phyloP scores from a whole-genome alignment of 2,113 vertebrate genomes.

The Turdus rufiventris region DNA sequence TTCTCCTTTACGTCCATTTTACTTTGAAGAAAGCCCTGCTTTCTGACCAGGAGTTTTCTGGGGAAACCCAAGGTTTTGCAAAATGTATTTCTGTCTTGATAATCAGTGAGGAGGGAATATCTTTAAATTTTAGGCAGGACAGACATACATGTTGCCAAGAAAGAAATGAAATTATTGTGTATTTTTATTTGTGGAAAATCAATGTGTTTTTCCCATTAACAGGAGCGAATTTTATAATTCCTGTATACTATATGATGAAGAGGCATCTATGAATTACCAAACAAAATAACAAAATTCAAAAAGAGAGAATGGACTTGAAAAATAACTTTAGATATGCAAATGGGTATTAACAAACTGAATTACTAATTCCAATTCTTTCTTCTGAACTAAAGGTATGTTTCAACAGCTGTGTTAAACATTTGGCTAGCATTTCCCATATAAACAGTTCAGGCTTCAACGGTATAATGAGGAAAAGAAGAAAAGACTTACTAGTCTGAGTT shows the following conservation, averaged over 20 bases:
- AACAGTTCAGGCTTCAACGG: neutral
- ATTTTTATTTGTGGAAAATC: constrained; percentile 27
- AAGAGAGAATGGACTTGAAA: neutral
- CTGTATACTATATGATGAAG: neutral
- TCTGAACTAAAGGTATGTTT: constrained; percentile 30
- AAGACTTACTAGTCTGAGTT: neutral
- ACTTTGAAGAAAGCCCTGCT: neutral
- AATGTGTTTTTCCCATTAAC: neutral
- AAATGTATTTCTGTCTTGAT: neutral
- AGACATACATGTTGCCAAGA: neutral
- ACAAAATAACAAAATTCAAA: constrained; percentile 37
- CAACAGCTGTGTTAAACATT: constrained; percentile 36
- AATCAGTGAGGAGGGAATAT: neutral
- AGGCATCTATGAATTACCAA: neutral
- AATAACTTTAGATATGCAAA: constrained; percentile 34
- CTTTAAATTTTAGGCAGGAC: neutral
- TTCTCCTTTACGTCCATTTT: neutral
- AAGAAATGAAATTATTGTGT: neutral
- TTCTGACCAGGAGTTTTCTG: neutral
- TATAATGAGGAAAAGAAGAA: neutral
- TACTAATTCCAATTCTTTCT: neutral
- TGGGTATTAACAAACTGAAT: neutral
- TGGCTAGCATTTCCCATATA: neutral
- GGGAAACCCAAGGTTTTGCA: neutral
- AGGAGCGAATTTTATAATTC: constrained; percentile 3